Evolutionary conservation across 2,797 vertebrate species (phyloP), one percentile per base, ranked within the genome.

Genomic region (Smutsia gigantea): DNA sequence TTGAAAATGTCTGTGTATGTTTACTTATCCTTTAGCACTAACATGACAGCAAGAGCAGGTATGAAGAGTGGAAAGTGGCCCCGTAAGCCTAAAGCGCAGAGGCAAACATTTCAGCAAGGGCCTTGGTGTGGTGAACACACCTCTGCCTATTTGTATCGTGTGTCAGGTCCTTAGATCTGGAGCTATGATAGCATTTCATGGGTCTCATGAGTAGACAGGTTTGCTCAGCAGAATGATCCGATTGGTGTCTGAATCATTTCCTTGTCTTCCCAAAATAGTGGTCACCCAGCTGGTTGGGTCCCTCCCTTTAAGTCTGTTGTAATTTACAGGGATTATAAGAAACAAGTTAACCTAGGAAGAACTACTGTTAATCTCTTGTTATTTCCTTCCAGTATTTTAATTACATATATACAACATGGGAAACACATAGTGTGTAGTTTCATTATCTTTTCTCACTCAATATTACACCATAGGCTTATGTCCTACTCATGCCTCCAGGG

Each of bases 341-440:
- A 72, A 57, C 57, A 7, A 7, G n/a, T 61, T 66, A 78, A 34
- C 27, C 27, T n/a, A 6, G 14, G 10, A 10, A 59, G 66, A 37
- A 10, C 6, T 78, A 23, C 42, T 27, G 25, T 64, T 61, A 64
- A 55, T 79, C 25, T 72, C 77, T 63, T 12, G 17, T 85, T 77
- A 66, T 53, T 71, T 93, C 34, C 14, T 63, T 34, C 37, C 29
- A 46, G 8, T 21, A 55, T 84, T 75, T 86, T 63, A 85, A 71
- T 86, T 53, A 37, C 1, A 21, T 15, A 46, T 51, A 34, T 31
- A 19, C 25, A 68, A 31, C 87, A 34, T 1, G 42, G 34, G 59
- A 21, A 55, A 39, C 34, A 61, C 10, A 14, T 0, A 34, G 14
- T 29, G 5, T 14, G 25, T 4, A 13, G 15, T 55, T 94, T 63